Evolutionary conservation across 30 jellyfish, hydroid and myxozoan species (phyloP).

Genomic region (Morbakka virulenta): DNA sequence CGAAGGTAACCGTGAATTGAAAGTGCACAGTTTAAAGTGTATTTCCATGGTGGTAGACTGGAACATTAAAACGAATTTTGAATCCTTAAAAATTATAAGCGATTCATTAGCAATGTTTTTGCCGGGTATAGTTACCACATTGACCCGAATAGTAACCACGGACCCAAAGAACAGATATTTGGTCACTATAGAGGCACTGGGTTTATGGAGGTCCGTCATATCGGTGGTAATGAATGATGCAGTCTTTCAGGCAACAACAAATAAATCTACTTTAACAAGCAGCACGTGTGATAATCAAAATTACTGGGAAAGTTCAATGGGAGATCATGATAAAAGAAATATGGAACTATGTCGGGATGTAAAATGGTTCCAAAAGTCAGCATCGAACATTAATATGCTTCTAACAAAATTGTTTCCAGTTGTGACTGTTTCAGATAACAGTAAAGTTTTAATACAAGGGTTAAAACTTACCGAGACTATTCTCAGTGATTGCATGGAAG

Average conservation of each 20-base stretch:
- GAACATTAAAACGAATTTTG: not conserved
- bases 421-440: not conserved
- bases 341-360: not conserved
- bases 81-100: not conserved
- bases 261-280: too few relatives aligned
- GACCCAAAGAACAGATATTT: not conserved
- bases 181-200: not conserved
- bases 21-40: not conserved
- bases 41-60: not conserved
- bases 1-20: not conserved
- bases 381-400: not conserved
- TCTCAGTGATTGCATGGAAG: not conserved
- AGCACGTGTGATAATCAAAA: too few relatives aligned
- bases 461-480: not conserved
- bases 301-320: too few relatives aligned
- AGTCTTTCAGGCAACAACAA: too few relatives aligned
- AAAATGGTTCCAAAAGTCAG: not conserved
- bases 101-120: not conserved
- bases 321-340: too few relatives aligned
- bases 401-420: not conserved
- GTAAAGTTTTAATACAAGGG: not conserved
- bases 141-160: not conserved
- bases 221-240: not conserved
- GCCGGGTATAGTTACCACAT: not conserved
- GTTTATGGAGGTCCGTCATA: not conserved